These are phyloP conservation scores for Drosophila novamexicana DNA, from an alignment of 1,140 invertebrate species.

Conservation along the genomic window DNA sequence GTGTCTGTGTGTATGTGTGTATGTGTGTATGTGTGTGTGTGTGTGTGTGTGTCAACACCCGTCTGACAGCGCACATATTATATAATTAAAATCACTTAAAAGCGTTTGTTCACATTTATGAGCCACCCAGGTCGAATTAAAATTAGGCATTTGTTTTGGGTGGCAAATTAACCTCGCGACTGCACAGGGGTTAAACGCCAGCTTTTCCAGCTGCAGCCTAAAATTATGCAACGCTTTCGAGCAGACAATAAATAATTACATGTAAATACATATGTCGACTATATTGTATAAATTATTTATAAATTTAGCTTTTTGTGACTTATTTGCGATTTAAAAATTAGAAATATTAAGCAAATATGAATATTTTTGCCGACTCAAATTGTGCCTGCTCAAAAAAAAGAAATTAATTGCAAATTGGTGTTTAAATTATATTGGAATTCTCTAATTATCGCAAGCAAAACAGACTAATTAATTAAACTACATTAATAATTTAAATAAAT, in stretches of 20 bases:
- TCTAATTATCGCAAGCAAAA: constrained; percentile 55
- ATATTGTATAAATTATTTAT: not conserved
- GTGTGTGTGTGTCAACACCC: constrained; percentile 1
- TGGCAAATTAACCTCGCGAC: not conserved
- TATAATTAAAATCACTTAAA: constrained; percentile 70
- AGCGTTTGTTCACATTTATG: constrained; percentile 38
- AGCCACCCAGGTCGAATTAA: constrained; percentile 42
- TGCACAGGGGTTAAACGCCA: constrained; percentile 17
- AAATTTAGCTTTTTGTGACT: constrained; percentile 17
- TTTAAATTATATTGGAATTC: constrained; percentile 60
- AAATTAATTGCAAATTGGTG: constrained; percentile 25
- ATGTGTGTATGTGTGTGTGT: not conserved
- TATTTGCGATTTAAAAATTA: constrained; percentile 24
- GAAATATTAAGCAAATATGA: not conserved
- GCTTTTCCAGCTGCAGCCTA: constrained; percentile 35
- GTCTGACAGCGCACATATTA: constrained; percentile 50
- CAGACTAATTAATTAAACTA: constrained; percentile 33
- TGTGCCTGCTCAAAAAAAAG: constrained; percentile 15
- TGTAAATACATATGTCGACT: not conserved
- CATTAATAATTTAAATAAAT: constrained; percentile 52
- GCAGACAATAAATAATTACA: not conserved
- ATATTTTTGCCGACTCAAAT: not conserved
- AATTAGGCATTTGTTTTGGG: constrained; percentile 14
- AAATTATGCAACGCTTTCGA: constrained; percentile 56
- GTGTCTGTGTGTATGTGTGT: not conserved